Evolutionary conservation across 2,797 vertebrate species (phyloP).

Genomic region (Nannoperca australis): DNA sequence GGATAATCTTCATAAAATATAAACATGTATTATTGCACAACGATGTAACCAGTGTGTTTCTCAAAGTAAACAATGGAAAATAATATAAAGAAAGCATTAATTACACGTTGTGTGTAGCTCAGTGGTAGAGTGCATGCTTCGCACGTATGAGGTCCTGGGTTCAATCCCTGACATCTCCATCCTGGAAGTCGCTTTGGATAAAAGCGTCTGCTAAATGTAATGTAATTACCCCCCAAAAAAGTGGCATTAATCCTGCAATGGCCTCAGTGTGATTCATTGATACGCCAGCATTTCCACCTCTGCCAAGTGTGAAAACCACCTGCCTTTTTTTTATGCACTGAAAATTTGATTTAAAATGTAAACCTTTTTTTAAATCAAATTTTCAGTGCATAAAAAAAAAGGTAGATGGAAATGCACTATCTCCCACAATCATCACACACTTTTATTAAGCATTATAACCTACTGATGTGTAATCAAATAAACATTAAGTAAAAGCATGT

Average conservation of each 20-base stretch:
- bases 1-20: slow-evolving; percentile 9
- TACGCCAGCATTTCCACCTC: background rate
- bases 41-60: background rate
- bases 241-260: background rate
- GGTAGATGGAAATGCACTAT: background rate
- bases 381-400: background rate
- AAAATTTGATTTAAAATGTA: no score
- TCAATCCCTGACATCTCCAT: no score
- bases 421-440: background rate
- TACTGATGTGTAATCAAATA: background rate
- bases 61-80: background rate
- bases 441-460: background rate
- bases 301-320: background rate
- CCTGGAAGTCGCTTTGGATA: no score
- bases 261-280: background rate
- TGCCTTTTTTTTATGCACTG: no score
- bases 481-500: background rate
- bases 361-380: no score
- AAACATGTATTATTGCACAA: background rate
- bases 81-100: background rate
- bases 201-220: no score
- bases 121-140: no score
- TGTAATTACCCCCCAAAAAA: no score
- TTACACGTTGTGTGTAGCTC: background rate
- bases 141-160: no score